These are phyloP conservation scores for Sciurus carolinensis DNA, from an alignment of 2,797 vertebrate species.

Conservation along the genomic window DNA sequence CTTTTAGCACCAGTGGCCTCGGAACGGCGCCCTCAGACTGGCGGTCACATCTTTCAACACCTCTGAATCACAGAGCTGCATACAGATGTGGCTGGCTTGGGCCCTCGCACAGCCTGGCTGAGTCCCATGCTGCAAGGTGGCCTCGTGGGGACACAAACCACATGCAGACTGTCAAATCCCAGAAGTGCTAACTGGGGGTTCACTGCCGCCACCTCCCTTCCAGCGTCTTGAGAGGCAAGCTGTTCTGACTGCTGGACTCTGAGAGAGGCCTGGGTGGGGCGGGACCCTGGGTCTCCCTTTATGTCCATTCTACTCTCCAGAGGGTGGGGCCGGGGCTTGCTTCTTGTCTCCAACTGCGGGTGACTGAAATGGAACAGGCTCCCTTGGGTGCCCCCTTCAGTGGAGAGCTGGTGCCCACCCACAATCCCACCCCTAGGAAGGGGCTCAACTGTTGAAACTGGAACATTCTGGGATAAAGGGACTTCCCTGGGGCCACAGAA, in stretches of 20 bases:
- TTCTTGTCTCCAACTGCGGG: neutral
- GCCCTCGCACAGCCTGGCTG: neutral
- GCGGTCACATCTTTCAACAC: slow-evolving; percentile 46
- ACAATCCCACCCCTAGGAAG: neutral
- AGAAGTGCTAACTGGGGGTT: too few relatives aligned
- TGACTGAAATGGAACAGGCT: fast-evolving
- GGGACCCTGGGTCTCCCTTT: neutral
- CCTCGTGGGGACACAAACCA: neutral
- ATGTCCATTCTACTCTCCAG: too few relatives aligned
- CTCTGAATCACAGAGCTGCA: neutral
- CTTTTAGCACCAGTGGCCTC: neutral
- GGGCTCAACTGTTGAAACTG: too few relatives aligned
- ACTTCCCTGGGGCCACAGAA: neutral
- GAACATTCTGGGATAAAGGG: neutral
- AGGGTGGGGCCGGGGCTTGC: too few relatives aligned
- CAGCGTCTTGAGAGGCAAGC: neutral
- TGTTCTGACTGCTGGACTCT: neutral
- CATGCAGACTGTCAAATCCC: neutral
- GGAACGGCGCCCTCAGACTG: neutral
- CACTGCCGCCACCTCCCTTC: neutral
- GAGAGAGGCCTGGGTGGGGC: too few relatives aligned
- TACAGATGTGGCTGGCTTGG: neutral
- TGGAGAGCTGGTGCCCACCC: neutral
- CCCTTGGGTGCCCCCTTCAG: fast-evolving
- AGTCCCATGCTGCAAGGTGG: neutral